These are phyloP conservation scores for Lontra canadensis DNA, from an alignment of 2,113 vertebrate genomes.

Conservation along the genomic window DNA sequence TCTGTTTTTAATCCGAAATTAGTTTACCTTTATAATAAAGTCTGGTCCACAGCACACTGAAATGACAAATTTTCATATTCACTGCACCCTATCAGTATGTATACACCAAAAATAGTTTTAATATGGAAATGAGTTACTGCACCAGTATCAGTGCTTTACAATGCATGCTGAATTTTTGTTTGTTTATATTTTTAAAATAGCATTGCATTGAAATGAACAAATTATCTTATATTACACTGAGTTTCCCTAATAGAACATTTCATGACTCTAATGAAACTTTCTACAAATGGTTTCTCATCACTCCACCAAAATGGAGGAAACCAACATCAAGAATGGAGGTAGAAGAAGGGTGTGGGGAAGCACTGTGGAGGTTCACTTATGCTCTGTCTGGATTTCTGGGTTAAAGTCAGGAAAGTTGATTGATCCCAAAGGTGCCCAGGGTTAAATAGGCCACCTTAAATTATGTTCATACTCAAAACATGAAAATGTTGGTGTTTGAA, in stretches of 20 bases:
- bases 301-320: neutral
- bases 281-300: neutral
- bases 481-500: neutral
- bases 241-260: neutral
- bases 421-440: neutral
- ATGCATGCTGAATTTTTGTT: neutral
- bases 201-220: neutral
- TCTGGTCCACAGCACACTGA: neutral
- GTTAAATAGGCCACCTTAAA: neutral
- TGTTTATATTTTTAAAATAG: neutral
- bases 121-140: neutral
- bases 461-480: neutral
- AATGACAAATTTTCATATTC: neutral
- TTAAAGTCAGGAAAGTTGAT: neutral
- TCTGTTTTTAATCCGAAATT: constrained; percentile 47
- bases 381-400: neutral
- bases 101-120: neutral
- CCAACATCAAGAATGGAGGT: neutral
- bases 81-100: neutral
- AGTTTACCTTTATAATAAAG: constrained; percentile 43
- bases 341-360: neutral
- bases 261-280: neutral
- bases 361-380: neutral
- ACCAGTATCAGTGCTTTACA: neutral
- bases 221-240: neutral